These are phyloP conservation scores for Cylindroiulus punctatus DNA, from an alignment of 2,888 invertebrate species.

Conservation along the genomic window DNA sequence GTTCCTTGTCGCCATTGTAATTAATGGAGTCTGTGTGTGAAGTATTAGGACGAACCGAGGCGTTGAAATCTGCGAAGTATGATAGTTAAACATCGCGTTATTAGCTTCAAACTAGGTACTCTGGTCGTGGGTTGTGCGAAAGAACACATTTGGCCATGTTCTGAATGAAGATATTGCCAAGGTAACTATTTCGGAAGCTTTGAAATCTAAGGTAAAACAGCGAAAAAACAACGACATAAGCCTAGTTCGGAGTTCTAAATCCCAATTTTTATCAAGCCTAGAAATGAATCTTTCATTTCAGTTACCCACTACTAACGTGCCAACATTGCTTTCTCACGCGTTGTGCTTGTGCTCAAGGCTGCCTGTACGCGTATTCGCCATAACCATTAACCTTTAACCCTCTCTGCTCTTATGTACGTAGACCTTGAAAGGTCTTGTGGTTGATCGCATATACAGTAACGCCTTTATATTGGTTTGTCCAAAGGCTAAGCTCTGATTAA, in stretches of 20 bases:
- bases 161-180: slow-evolving; percentile 31
- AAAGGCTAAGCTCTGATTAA: neutral
- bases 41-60: neutral
- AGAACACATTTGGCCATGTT: slow-evolving; percentile 4
- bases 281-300: neutral
- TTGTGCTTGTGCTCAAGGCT: neutral
- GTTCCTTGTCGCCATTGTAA: neutral
- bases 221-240: neutral
- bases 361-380: neutral
- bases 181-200: slow-evolving; percentile 41
- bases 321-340: neutral
- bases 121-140: neutral
- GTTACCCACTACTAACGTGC: neutral
- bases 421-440: neutral
- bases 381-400: slow-evolving; percentile 25
- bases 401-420: neutral
- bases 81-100: neutral
- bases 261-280: neutral
- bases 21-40: slow-evolving; percentile 32
- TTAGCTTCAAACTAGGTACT: neutral
- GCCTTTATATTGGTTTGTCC: neutral
- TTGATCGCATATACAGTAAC: neutral
- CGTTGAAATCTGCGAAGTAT: slow-evolving; percentile 9
- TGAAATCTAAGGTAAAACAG: neutral
- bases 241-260: neutral